Evolutionary conservation across 2,113 vertebrate species (phyloP).

Genomic region (Martes martes): DNA sequence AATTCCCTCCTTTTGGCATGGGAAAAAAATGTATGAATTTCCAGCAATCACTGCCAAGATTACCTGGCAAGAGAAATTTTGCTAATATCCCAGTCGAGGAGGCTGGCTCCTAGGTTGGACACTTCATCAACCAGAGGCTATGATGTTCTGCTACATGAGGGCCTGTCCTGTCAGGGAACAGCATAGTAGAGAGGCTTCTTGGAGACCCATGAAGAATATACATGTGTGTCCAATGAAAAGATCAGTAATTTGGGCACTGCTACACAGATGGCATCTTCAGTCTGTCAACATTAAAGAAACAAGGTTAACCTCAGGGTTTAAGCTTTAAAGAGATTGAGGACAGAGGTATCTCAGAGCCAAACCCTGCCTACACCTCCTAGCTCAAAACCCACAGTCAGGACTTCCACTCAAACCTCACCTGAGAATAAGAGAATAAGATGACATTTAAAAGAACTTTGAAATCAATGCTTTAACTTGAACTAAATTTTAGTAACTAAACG

Average conservation of each 20-base stretch:
- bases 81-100: background rate
- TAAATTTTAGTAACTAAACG: background rate
- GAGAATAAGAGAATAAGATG: background rate
- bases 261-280: background rate
- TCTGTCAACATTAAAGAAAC: background rate
- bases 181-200: background rate
- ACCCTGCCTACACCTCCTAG: background rate
- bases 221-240: background rate
- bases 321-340: background rate
- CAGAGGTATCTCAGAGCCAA: background rate
- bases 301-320: background rate
- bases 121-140: background rate
- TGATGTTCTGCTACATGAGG: background rate
- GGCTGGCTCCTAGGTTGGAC: background rate
- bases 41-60: background rate
- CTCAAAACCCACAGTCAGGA: background rate
- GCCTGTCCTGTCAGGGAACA: background rate
- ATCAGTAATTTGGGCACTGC: background rate
- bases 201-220: background rate
- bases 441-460: constrained; percentile 5
- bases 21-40: background rate
- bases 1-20: background rate
- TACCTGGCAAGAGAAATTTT: background rate
- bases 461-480: background rate
- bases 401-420: background rate